phyloP scores from a whole-genome alignment of 2,113 vertebrate genomes.

The Vidua macroura region DNA sequence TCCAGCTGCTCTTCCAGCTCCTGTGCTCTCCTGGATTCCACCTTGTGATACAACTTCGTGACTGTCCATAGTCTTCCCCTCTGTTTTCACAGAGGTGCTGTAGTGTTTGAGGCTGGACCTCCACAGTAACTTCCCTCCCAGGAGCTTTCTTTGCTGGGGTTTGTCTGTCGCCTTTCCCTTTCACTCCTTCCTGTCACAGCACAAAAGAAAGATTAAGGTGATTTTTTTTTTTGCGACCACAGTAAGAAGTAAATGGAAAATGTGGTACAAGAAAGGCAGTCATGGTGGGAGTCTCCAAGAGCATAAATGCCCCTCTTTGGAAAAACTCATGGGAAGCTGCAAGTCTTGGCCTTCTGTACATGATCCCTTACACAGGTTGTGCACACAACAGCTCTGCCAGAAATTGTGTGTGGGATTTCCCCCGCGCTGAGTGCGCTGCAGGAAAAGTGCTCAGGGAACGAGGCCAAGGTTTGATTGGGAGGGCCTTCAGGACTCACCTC shows the following conservation, averaged over 20 bases:
- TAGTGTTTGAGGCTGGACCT: not conserved
- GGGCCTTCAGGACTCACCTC: not conserved
- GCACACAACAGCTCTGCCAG: not conserved
- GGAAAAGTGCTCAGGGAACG: not conserved
- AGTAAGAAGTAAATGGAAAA: not conserved
- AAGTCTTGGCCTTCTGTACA: not conserved
- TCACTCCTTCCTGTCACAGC: not conserved
- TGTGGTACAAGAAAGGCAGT: not conserved
- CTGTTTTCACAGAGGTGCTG: rapidly evolving
- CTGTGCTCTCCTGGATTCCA: not conserved
- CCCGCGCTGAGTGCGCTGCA: not conserved
- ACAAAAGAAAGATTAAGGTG: not conserved
- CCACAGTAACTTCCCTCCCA: not conserved
- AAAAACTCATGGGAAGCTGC: not conserved
- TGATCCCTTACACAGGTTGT: rapidly evolving
- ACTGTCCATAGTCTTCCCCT: not conserved
- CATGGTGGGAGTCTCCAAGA: not conserved
- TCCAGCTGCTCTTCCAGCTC: not conserved
- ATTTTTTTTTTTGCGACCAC: too few species aligned
- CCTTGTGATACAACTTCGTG: rapidly evolving
- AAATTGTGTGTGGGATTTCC: not conserved
- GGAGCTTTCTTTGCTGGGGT: not conserved
- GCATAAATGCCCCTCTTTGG: not conserved
- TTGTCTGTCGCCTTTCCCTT: not conserved
- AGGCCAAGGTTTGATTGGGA: not conserved